Conservation (phyloP, 1,140 invertebrate species). For the Ladona fulva region DNA sequence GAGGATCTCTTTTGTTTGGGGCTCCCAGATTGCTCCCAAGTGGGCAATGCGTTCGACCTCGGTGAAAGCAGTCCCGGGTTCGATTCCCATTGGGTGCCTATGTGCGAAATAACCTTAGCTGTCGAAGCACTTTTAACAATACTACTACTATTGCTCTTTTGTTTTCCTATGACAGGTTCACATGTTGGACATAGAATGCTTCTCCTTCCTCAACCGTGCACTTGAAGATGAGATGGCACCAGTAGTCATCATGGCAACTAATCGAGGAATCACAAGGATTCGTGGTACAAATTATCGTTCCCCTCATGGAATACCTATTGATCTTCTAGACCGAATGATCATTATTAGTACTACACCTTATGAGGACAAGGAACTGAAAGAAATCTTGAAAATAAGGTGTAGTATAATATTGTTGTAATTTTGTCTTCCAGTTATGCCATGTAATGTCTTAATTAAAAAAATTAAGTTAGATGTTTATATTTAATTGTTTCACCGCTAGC, state of each 20-base stretch:
- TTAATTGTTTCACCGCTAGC: too few species aligned
- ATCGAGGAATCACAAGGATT: constrained; percentile 92
- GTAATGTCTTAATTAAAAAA: too few species aligned
- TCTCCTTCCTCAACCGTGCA: constrained; percentile 94
- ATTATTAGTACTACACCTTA: constrained; percentile 90
- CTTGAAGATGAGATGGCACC: constrained; percentile 96
- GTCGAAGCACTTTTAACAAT: too few species aligned
- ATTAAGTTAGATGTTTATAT: too few species aligned
- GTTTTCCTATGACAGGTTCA: constrained; percentile 64
- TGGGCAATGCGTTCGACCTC: too few species aligned
- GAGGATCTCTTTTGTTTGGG: too few species aligned
- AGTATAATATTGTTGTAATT: background rate
- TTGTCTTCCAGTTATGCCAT: too few species aligned
- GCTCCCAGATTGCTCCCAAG: too few species aligned
- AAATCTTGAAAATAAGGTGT: constrained; percentile 84
- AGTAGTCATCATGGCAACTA: constrained; percentile 98
- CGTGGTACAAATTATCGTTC: constrained; percentile 88
- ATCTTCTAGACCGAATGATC: constrained; percentile 90
- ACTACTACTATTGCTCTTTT: too few species aligned
- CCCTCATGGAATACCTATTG: constrained; percentile 94
- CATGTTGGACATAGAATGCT: constrained; percentile 98
- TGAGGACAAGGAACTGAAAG: constrained; percentile 76
- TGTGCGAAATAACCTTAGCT: too few species aligned
- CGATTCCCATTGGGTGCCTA: too few species aligned
- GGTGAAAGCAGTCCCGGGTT: too few species aligned